phyloP scores from a whole-genome alignment of 2,888 invertebrate species.

The Cynaeus angustus region DNA sequence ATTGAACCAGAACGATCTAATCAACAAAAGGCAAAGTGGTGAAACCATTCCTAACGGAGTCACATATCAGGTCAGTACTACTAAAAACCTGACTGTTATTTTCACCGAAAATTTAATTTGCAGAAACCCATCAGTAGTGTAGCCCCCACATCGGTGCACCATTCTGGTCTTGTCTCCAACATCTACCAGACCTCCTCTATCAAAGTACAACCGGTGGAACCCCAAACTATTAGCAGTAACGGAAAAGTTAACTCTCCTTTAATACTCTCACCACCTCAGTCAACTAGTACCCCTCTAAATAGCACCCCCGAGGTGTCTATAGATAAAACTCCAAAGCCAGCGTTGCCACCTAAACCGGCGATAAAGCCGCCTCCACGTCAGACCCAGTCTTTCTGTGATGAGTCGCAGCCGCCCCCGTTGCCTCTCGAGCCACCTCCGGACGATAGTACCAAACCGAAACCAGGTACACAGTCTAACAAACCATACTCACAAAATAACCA shows the following conservation, averaged over 20 bases:
- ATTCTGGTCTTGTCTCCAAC: conserved; percentile 81
- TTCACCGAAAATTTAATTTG: conserved; percentile 13
- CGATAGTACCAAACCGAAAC: conserved; percentile 56
- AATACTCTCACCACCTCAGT: conserved; percentile 76
- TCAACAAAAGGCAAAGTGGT: conserved; percentile 56
- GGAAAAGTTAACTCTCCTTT: conserved; percentile 61
- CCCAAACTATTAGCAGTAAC: conserved; percentile 76
- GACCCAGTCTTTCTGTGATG: conserved; percentile 62
- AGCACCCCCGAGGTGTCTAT: conserved; percentile 74
- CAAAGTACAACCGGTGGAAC: conserved; percentile 87
- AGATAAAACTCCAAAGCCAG: conserved; percentile 81
- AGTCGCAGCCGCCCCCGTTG: conserved; percentile 72
- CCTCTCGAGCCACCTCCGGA: conserved; percentile 67
- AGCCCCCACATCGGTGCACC: conserved; percentile 84
- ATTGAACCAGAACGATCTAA: conserved; percentile 74
- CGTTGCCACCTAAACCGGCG: conserved; percentile 88
- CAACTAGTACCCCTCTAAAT: conserved; percentile 76
- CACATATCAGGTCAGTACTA: conserved; percentile 51
- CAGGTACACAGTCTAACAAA: conserved; percentile 45
- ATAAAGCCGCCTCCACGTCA: conserved; percentile 77
- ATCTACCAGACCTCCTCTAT: conserved; percentile 88
- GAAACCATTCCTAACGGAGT: conserved; percentile 41
- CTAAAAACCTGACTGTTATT: neutral
- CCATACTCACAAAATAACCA: conserved; percentile 60
- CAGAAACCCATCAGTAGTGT: conserved; percentile 92